Conservation (phyloP, 1,140 invertebrate species). For the Brachionus paranguensis region DNA sequence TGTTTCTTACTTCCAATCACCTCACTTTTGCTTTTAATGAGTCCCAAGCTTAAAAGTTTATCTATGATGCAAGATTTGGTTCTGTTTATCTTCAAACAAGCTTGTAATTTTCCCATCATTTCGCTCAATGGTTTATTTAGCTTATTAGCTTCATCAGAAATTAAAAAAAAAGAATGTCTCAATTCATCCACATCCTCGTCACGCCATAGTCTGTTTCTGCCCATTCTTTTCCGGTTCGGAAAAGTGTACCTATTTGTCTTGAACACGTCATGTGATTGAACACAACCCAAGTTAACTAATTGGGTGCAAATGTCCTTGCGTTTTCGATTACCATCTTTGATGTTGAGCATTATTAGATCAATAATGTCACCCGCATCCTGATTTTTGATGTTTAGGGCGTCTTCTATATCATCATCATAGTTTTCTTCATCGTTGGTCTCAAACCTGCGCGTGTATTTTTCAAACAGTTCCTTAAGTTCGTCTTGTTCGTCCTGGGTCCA, state of each 20-base stretch:
- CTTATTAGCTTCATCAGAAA: conserved; percentile 8
- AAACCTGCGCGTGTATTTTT: not conserved
- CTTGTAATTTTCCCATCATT: not conserved
- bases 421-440: conserved; percentile 13
- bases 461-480: conserved; percentile 18
- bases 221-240: not conserved
- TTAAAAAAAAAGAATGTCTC: not conserved
- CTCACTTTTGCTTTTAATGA: conserved; percentile 18
- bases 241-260: conserved; percentile 14
- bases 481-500: conserved; percentile 35
- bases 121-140: conserved; percentile 7
- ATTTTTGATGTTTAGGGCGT: not conserved
- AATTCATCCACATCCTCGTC: conserved; percentile 25
- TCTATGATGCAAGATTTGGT: conserved; percentile 6
- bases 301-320: conserved; percentile 23
- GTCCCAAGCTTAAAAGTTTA: conserved; percentile 4
- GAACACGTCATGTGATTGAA: not conserved
- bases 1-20: not conserved
- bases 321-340: conserved; percentile 27
- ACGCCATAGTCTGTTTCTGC: not conserved
- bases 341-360: conserved; percentile 14
- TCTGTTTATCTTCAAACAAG: conserved; percentile 34
- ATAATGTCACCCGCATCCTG: conserved; percentile 10
- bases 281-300: conserved; percentile 28
- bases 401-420: not conserved